Percentiles rank a stretch among this genome's conserved stretches.
These are phyloP conservation scores for Drosophila melanosoma DNA, from an alignment of 2,888 invertebrate genomes.

Conservation along the genomic window DNA sequence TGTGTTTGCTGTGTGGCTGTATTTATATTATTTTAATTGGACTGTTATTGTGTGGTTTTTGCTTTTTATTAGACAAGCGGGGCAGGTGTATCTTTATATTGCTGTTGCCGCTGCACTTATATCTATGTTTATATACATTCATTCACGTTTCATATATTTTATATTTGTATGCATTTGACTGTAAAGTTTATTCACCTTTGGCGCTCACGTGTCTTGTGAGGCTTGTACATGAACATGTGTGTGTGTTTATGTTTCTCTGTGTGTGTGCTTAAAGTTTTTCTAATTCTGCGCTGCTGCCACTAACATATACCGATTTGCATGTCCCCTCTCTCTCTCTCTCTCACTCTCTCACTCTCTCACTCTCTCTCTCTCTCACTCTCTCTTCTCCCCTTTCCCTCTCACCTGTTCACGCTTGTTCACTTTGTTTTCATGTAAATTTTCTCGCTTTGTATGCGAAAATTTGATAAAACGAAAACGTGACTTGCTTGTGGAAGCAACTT, in stretches of 20 bases:
- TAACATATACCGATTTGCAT: conserved; percentile 59
- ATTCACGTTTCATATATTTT: conserved; percentile 8
- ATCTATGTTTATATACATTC: conserved; percentile 19
- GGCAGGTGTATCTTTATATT: conserved; percentile 33
- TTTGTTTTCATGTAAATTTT: conserved; percentile 74
- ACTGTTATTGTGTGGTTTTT: conserved; percentile 57
- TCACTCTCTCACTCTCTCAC: conserved; percentile 18
- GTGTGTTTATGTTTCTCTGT: conserved; percentile 21
- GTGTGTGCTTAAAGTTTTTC: conserved; percentile 38
- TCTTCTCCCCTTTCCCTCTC: neutral
- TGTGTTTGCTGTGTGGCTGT: conserved; percentile 29
- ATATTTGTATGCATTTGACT: conserved; percentile 48
- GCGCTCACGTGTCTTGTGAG: conserved; percentile 68
- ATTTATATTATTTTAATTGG: conserved; percentile 73
- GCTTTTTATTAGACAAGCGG: conserved; percentile 35
- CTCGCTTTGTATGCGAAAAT: conserved; percentile 74
- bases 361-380: conserved; percentile 18
- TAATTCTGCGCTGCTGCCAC: conserved; percentile 60
- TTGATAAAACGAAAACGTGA: conserved; percentile 80
- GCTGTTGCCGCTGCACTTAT: conserved; percentile 20
- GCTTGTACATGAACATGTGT: conserved; percentile 12
- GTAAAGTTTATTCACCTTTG: conserved; percentile 75
- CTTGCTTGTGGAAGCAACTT: conserved; percentile 65
- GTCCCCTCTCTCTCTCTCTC: conserved; percentile 20
- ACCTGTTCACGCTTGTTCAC: conserved; percentile 23